Conservation (phyloP, 2,113 vertebrate species). For the Limnothrissa miodon region DNA sequence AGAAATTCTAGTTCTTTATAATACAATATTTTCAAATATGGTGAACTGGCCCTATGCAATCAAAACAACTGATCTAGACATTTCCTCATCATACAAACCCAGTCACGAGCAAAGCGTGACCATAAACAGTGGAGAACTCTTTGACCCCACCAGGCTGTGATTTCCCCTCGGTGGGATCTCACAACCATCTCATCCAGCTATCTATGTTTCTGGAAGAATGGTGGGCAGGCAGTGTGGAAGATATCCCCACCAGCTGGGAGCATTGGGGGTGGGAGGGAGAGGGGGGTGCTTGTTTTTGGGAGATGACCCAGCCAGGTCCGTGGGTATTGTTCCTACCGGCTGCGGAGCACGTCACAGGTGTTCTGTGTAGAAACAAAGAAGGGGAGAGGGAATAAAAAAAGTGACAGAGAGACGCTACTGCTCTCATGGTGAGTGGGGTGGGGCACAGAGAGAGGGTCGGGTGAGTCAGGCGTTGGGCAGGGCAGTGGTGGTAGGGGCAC, state of each 20-base stretch:
- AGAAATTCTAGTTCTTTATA: no score
- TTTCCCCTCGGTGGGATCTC: neutral
- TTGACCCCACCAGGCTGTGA: neutral
- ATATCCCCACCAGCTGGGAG: slow-evolving; percentile 34
- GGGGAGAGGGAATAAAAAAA: neutral
- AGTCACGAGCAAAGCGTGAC: neutral
- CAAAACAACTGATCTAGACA: no score
- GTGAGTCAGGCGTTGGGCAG: neutral
- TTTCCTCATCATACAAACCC: neutral
- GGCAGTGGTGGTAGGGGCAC: neutral
- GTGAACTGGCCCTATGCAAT: neutral
- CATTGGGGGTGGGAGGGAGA: no score
- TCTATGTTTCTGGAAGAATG: neutral
- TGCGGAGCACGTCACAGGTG: slow-evolving; percentile 34
- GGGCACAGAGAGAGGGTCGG: neutral
- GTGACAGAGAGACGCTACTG: neutral
- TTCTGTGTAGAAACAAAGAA: slow-evolving; percentile 25
- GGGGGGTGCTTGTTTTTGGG: neutral
- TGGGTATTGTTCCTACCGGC: slow-evolving; percentile 22
- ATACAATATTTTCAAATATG: neutral
- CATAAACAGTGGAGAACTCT: neutral
- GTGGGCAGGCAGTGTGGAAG: slow-evolving; percentile 22
- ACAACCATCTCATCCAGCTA: neutral
- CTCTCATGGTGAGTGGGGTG: neutral
- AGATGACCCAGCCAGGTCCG: neutral